These are phyloP conservation scores for Rambutsinella grinnellia DNA, from an alignment of 2,888 invertebrate species.

Conservation along the genomic window DNA sequence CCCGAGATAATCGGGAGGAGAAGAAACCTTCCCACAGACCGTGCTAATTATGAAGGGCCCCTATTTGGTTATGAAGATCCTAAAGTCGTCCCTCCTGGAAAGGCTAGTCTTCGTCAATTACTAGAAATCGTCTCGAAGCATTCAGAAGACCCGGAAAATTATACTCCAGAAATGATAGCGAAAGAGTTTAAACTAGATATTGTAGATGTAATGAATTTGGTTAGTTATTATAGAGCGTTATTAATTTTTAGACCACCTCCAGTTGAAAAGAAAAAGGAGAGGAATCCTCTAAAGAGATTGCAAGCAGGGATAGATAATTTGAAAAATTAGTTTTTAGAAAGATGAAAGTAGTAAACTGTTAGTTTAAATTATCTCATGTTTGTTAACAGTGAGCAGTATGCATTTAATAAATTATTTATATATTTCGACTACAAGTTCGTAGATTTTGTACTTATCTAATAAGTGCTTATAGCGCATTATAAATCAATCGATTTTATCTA, in stretches of 20 bases:
- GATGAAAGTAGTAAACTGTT: too few relatives aligned
- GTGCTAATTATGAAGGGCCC: conserved; percentile 72
- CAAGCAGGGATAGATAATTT: conserved; percentile 48
- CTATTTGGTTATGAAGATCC: conserved; percentile 81
- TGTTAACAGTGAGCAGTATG: too few relatives aligned
- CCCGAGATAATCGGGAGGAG: conserved; percentile 65
- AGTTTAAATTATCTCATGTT: too few relatives aligned
- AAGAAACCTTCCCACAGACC: conserved; percentile 75
- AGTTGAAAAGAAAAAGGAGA: conserved; percentile 63
- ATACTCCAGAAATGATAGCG: conserved; percentile 75
- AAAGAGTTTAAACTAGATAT: conserved; percentile 78
- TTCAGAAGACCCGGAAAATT: conserved; percentile 74
- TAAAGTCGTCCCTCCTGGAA: conserved; percentile 74
- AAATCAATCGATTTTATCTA: too few relatives aligned
- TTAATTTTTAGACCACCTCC: conserved; percentile 76
- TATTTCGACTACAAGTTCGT: too few relatives aligned
- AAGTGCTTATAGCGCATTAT: too few relatives aligned
- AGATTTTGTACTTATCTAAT: too few relatives aligned
- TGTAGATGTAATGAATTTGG: conserved; percentile 71
- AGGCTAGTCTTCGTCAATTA: conserved; percentile 76
- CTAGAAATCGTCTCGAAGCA: conserved; percentile 78
- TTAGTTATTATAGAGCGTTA: conserved; percentile 78
- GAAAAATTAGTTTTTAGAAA: too few relatives aligned
- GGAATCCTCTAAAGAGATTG: conserved; percentile 29
- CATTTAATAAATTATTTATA: too few relatives aligned